Percentiles rank a stretch among this genome's conserved stretches.
Evolutionary conservation across 2,113 vertebrate genomes (phyloP).

Genomic region (Oenanthe melanoleuca): DNA sequence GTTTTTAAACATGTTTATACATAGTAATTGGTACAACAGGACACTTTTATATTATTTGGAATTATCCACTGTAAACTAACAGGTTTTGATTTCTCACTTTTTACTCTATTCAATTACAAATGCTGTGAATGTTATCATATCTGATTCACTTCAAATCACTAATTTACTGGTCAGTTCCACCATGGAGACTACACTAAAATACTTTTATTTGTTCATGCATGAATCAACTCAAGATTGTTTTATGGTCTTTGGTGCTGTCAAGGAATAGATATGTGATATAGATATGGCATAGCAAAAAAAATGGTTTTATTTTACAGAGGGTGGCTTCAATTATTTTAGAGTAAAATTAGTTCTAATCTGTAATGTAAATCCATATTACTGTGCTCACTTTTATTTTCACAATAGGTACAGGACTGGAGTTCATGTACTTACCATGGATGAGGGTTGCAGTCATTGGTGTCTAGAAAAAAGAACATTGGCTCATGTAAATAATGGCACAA

Average conservation of each 20-base stretch:
- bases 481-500: background rate
- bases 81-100: background rate
- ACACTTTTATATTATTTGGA: background rate
- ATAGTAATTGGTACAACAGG: background rate
- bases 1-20: background rate
- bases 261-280: background rate
- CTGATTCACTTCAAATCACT: background rate
- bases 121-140: background rate
- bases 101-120: background rate
- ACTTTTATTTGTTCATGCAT: background rate
- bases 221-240: background rate
- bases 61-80: background rate
- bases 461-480: conserved; percentile 64
- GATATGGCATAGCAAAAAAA: background rate
- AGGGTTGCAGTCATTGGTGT: conserved; percentile 93
- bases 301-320: background rate
- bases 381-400: background rate
- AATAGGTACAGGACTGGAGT: background rate
- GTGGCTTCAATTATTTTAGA: background rate
- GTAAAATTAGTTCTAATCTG: background rate
- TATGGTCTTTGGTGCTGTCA: background rate
- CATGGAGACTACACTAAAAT: background rate
- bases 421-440: conserved; percentile 87
- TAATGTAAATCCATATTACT: background rate
- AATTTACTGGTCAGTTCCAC: background rate